A percentile compares a stretch with the other conserved stretches of the same genome.
Conservation (phyloP, 2,888 invertebrate genomes). For the Rhamnusium bicolor region DNA sequence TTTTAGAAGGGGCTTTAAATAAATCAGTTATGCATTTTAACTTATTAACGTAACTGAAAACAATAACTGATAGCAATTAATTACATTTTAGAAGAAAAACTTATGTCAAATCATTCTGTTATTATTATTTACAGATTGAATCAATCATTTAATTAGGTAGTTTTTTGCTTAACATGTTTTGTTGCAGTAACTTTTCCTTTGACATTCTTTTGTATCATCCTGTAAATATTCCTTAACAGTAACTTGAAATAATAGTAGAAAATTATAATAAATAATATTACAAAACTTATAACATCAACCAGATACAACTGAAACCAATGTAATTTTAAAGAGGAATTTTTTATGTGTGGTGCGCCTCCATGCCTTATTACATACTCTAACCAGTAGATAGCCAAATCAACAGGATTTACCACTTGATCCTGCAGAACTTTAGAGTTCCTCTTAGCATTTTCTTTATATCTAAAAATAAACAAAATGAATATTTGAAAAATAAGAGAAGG, state of each 20-base stretch:
- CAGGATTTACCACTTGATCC: constrained; percentile 39
- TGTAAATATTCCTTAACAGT: background rate
- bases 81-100: no score
- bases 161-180: background rate
- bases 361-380: constrained; percentile 44
- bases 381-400: constrained; percentile 51
- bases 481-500: background rate
- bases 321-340: constrained; percentile 40
- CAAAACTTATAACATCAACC: constrained; percentile 39
- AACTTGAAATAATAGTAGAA: background rate
- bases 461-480: constrained; percentile 23
- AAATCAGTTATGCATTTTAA: no score
- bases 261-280: background rate
- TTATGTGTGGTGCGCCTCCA: constrained; percentile 40
- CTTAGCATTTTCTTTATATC: constrained; percentile 41
- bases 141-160: background rate
- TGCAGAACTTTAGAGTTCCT: constrained; percentile 38
- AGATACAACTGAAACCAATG: constrained; percentile 47
- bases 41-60: no score
- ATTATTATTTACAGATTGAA: no score
- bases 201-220: background rate
- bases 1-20: no score
- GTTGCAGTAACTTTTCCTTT: background rate
- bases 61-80: no score
- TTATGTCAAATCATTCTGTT: no score